These are phyloP conservation scores for Apomyelois bistriatella DNA, from an alignment of 2,888 invertebrate genomes.

Conservation along the genomic window DNA sequence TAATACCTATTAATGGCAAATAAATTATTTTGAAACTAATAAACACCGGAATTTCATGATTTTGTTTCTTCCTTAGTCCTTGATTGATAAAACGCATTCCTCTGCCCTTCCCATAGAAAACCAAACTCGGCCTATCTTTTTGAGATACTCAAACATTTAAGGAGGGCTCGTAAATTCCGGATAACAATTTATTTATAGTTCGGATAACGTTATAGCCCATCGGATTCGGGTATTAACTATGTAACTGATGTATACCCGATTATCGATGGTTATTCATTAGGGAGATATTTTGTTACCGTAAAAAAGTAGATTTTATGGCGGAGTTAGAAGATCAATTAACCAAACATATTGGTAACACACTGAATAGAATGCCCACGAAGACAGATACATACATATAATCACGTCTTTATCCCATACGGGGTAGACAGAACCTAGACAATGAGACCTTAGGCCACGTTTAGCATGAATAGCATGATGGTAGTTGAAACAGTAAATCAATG, in stretches of 20 bases:
- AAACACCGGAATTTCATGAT: too few species aligned
- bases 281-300: not conserved
- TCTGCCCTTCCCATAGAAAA: not conserved
- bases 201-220: constrained; percentile 3
- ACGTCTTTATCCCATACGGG: too few species aligned
- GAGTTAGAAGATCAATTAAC: not conserved
- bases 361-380: too few species aligned
- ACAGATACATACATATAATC: too few species aligned
- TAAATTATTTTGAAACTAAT: too few species aligned
- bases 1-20: too few species aligned
- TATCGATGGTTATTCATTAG: not conserved
- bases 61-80: too few species aligned
- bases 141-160: not conserved
- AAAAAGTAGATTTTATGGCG: not conserved
- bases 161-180: constrained; percentile 1
- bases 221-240: not conserved
- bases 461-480: too few species aligned
- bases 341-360: not conserved
- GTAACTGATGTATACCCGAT: not conserved
- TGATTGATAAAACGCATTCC: too few species aligned
- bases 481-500: too few species aligned
- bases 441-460: too few species aligned
- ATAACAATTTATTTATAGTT: constrained; percentile 5
- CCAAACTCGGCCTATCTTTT: not conserved
- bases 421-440: too few species aligned